Evolutionary conservation across 2,797 vertebrate genomes (phyloP).

Genomic region (Anguilla obscura): DNA sequence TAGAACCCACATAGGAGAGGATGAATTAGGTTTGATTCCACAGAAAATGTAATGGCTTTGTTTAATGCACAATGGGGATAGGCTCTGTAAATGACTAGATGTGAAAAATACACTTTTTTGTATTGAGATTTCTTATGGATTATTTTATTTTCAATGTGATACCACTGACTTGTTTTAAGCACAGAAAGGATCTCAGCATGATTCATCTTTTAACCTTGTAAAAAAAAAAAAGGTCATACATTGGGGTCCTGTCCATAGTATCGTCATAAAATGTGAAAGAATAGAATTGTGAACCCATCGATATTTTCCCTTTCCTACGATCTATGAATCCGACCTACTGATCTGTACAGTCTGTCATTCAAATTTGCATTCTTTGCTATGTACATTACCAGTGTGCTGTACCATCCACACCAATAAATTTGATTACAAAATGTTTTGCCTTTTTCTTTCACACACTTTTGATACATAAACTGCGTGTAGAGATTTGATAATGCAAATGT

Average conservation of each 20-base stretch:
- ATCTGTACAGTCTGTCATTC: constrained; percentile 69
- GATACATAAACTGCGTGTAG: not conserved
- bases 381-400: constrained; percentile 83
- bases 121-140: not conserved
- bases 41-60: not conserved
- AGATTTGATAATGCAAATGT: not conserved
- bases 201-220: not conserved
- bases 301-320: not conserved
- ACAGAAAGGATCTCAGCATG: constrained; percentile 38
- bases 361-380: constrained; percentile 68
- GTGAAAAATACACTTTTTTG: not conserved
- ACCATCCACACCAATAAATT: constrained; percentile 82
- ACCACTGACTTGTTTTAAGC: constrained; percentile 26
- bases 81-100: not conserved
- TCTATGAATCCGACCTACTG: constrained; percentile 40
- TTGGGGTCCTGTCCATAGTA: not conserved
- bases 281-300: not conserved
- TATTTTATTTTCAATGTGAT: not conserved
- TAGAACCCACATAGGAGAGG: not conserved
- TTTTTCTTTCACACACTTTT: not conserved
- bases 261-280: not conserved
- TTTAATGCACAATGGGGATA: not conserved
- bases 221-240: not conserved
- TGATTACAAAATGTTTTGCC: constrained; percentile 61
- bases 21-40: not conserved